Base-by-base conservation (phyloP, 2,888 invertebrate species). In the Criorhina ranunculi region DNA sequence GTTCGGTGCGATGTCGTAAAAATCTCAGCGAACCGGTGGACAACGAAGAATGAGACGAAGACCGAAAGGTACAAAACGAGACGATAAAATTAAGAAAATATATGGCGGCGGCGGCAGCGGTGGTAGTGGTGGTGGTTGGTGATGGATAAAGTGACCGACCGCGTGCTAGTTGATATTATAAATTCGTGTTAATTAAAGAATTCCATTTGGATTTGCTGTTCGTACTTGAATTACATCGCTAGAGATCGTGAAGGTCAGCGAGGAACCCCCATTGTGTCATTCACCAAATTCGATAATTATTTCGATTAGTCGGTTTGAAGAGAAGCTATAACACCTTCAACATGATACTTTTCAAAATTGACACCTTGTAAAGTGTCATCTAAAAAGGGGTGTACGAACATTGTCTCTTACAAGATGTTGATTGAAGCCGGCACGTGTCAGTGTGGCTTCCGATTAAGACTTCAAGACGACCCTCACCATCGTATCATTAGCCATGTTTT, bases 181-280 rank as follows among this genome's bases (percentile, higher is more conserved):
- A 49, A 49, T 73, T 66, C 51, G 70, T 72, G 60, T 70, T 76
- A 76, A 69, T 69, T 75, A 67, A 40, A 37, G 60, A 80, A 75
- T 75, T 80, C 59, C 33, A 44, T 40, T 67, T 33, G n/a, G 51
- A 53, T 60, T 49, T n/a, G 35, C 24, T 59, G 59, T 51, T 79
- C 29, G 29, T 60, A 59, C 40, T 66, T 49, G 37, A 72, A 12
- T 44, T 46, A 76, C 2, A 59, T 24, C 12, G 11, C 33, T 33
- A 53, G 53, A 33, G 37, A 24, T 29, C 37, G 66, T 37, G 12
- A 37, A 33, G 33, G 17, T 51, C 51, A 12, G 29, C 5, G 29
- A 35, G 35, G 35, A 35, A 35, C 9, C 35, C 35, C 9, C 35
- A 35, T 35, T 35, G 35, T 35, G 35, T 35, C 37, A 7, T 40